Percentiles rank a stretch among this genome's conserved stretches.
Evolutionary conservation across 2,888 invertebrate species (phyloP).

Genomic region (Octodonta nipae): DNA sequence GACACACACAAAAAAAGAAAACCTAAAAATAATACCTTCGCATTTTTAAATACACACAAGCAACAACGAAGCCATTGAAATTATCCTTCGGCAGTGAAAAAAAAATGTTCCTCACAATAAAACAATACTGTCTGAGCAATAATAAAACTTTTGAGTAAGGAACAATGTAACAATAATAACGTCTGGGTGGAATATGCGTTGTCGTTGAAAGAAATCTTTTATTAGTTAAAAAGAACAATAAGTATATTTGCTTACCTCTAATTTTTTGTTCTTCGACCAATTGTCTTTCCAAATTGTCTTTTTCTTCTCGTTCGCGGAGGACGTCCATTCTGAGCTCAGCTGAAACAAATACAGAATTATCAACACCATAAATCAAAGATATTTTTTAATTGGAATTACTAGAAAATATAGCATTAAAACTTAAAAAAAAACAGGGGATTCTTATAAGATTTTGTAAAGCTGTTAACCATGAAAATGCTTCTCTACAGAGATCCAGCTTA

Average conservation of each 20-base stretch:
- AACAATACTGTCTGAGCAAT: slow-evolving; percentile 19
- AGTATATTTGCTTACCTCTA: slow-evolving; percentile 59
- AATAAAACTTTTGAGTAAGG: slow-evolving; percentile 17
- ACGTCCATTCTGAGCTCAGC: slow-evolving; percentile 95
- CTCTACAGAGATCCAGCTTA: too few species aligned
- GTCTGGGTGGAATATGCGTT: slow-evolving; percentile 12
- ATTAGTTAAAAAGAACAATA: slow-evolving; percentile 3
- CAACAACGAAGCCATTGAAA: slow-evolving; percentile 9
- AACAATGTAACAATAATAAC: slow-evolving; percentile 23
- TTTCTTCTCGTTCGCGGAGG: slow-evolving; percentile 79
- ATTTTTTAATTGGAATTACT: too few species aligned
- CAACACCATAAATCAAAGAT: too few species aligned
- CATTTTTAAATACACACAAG: too few species aligned
- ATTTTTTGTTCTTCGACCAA: slow-evolving; percentile 87
- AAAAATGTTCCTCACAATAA: slow-evolving; percentile 13
- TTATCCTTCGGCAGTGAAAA: too few species aligned
- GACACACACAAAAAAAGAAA: too few species aligned
- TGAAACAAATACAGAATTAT: slow-evolving; percentile 42
- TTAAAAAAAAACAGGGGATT: too few species aligned
- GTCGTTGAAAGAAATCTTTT: not conserved
- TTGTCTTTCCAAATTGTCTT: slow-evolving; percentile 87
- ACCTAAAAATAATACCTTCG: too few species aligned
- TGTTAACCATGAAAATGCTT: too few species aligned
- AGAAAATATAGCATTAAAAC: too few species aligned
- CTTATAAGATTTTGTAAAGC: too few species aligned